Percentiles rank a stretch among this genome's conserved stretches.
These are phyloP conservation scores for Lithosia quadra DNA, from an alignment of 2,888 invertebrate genomes.

Conservation along the genomic window DNA sequence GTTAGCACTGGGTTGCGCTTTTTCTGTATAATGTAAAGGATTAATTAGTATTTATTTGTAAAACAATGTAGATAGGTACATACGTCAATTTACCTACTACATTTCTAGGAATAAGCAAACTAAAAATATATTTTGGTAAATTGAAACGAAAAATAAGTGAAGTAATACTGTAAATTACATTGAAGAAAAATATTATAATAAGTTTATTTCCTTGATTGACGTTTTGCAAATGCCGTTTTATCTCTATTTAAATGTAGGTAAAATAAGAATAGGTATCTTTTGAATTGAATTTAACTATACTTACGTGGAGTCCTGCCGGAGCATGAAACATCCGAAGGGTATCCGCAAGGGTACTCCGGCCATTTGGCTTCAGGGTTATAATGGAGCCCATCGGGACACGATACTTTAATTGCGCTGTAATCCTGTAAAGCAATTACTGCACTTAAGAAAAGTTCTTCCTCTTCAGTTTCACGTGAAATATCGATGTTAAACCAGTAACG, in stretches of 20 bases:
- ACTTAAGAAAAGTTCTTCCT: constrained; percentile 66
- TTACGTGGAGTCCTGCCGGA: constrained; percentile 88
- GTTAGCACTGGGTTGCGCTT: constrained; percentile 88
- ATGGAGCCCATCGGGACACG: constrained; percentile 93
- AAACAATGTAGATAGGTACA: too few species aligned
- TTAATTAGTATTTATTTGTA: constrained; percentile 59
- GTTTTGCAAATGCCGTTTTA: not conserved
- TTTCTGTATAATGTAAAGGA: constrained; percentile 76
- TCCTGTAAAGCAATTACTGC: constrained; percentile 62
- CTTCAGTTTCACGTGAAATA: constrained; percentile 27
- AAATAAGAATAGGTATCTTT: too few species aligned
- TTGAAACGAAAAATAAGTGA: too few species aligned
- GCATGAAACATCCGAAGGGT: constrained; percentile 93
- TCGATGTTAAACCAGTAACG: not conserved
- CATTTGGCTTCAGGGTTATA: constrained; percentile 89
- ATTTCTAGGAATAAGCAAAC: too few species aligned
- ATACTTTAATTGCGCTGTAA: constrained; percentile 88
- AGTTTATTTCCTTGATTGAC: not conserved
- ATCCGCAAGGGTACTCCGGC: constrained; percentile 92
- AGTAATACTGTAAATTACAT: too few species aligned
- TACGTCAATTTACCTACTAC: not conserved
- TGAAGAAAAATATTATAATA: too few species aligned
- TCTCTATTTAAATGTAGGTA: not conserved
- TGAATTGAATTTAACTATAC: too few species aligned
- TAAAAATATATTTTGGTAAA: too few species aligned